phyloP scores from a whole-genome alignment of 2,113 vertebrate species.

The Nyctibius bracteatus region DNA sequence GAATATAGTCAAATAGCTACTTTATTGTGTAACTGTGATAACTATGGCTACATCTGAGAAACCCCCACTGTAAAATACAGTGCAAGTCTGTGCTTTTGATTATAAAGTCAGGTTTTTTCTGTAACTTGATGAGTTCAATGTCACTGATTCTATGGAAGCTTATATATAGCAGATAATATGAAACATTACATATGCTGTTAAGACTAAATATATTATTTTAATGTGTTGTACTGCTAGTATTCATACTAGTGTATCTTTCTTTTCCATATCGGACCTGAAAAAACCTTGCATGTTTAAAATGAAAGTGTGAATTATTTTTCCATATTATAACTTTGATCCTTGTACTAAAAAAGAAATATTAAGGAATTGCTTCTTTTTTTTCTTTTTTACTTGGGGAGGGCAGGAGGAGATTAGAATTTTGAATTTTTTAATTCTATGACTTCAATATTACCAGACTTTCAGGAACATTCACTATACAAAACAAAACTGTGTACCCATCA shows the following conservation, averaged over 20 bases:
- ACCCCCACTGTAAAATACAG: neutral
- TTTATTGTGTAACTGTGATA: neutral
- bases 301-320: neutral
- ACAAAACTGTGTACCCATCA: neutral
- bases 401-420: neutral
- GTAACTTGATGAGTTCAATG: neutral
- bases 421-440: neutral
- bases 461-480: neutral
- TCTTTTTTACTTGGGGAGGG: neutral
- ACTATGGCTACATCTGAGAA: neutral
- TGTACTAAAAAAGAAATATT: neutral
- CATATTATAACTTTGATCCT: neutral
- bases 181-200: neutral
- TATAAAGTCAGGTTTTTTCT: neutral
- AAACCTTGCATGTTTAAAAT: neutral
- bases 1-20: constrained; percentile 14
- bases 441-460: neutral
- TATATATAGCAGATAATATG: neutral
- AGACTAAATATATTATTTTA: neutral
- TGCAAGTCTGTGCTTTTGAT: neutral
- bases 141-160: neutral
- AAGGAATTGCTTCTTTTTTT: neutral
- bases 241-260: neutral
- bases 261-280: neutral
- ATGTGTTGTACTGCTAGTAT: neutral